phyloP scores from a whole-genome alignment of 35 echinoderm and acorn worm species.

The Apostichopus parvimensis region DNA sequence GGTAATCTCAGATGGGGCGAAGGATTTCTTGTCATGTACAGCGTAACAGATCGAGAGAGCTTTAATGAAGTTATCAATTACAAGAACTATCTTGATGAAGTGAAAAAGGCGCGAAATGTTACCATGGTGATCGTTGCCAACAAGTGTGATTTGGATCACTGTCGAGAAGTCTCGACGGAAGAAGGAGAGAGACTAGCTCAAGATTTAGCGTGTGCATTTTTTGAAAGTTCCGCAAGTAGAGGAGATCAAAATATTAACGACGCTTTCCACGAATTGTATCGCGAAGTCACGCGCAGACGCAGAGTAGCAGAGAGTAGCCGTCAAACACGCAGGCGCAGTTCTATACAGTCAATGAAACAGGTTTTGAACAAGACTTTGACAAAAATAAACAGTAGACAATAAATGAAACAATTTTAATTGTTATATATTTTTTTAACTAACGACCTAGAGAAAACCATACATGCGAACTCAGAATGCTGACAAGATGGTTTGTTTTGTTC shows the following conservation, averaged over 20 bases:
- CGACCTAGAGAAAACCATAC: too few relatives aligned
- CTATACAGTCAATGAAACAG: slow-evolving; percentile 96
- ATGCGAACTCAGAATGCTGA: too few relatives aligned
- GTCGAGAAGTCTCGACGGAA: slow-evolving; percentile 79
- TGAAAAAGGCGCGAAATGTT: slow-evolving; percentile 94
- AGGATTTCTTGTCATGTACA: slow-evolving; percentile 91
- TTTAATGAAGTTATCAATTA: slow-evolving; percentile 79
- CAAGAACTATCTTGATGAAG: slow-evolving; percentile 86
- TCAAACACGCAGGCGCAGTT: slow-evolving; percentile 71
- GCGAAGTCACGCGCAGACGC: slow-evolving; percentile 81
- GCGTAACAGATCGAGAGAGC: slow-evolving; percentile 89
- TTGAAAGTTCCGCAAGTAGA: slow-evolving; percentile 76
- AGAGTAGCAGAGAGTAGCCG: slow-evolving; percentile 62
- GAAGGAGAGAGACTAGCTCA: slow-evolving; percentile 89
- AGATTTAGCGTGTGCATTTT: slow-evolving; percentile 91
- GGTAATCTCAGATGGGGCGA: slow-evolving; percentile 95
- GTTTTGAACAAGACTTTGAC: slow-evolving; percentile 91
- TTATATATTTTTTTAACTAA: too few relatives aligned
- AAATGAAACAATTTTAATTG: not conserved
- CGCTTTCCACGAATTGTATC: slow-evolving; percentile 89
- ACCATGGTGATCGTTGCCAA: slow-evolving; percentile 91
- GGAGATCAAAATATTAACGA: slow-evolving; percentile 80
- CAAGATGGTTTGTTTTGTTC: too few relatives aligned
- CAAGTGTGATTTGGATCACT: slow-evolving; percentile 90
- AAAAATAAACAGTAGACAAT: slow-evolving; percentile 93